Percentiles rank a stretch among this genome's conserved stretches.
Conservation (phyloP, 2,888 invertebrate species). For the Sycophila texana region DNA sequence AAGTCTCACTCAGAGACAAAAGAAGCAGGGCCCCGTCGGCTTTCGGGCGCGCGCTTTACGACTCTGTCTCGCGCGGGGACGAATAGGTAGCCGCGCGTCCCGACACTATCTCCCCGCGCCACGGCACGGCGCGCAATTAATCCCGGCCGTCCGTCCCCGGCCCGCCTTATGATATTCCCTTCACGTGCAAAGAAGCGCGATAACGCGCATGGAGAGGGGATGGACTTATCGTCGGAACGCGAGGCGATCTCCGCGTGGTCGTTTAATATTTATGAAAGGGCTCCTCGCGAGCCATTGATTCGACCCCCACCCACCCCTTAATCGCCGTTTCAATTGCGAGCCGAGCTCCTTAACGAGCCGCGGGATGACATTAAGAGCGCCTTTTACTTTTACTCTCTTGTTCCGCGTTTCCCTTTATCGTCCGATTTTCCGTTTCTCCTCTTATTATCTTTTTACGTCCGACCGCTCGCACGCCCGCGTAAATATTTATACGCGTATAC, state of each 20-base stretch:
- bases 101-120: not conserved
- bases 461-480: too few relatives aligned
- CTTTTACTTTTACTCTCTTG: constrained; percentile 2
- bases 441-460: too few relatives aligned
- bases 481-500: too few relatives aligned
- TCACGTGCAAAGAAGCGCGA: constrained; percentile 68
- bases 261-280: constrained; percentile 56
- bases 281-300: constrained; percentile 30
- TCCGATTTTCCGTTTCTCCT: too few relatives aligned
- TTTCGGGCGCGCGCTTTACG: constrained; percentile 6
- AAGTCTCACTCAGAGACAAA: not conserved
- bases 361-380: too few relatives aligned
- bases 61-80: not conserved
- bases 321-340: too few relatives aligned
- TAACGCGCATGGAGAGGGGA: constrained; percentile 61
- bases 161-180: constrained; percentile 61
- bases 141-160: constrained; percentile 1
- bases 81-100: not conserved
- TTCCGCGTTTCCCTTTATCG: not conserved
- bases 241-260: not conserved
- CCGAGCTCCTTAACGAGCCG: not conserved
- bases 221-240: constrained; percentile 57
- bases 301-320: not conserved
- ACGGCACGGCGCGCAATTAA: constrained; percentile 29
- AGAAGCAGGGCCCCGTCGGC: not conserved